Evolutionary conservation across 2,113 vertebrate genomes (phyloP).

Genomic region (Mandrillus leucophaeus): DNA sequence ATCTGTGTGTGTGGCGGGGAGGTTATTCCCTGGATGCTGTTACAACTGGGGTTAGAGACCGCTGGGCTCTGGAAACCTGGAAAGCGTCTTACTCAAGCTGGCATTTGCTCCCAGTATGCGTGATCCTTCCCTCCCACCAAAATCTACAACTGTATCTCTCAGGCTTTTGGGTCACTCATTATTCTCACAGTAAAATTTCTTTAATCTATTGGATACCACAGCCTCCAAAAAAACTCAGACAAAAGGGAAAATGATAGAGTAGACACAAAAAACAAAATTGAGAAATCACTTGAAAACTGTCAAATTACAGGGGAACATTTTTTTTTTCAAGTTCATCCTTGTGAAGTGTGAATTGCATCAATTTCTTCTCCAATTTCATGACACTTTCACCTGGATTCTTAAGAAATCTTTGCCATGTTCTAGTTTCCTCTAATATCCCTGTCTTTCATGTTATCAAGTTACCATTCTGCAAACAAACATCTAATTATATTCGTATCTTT

Average conservation of each 20-base stretch:
- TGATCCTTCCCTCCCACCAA: background rate
- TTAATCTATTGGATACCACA: background rate
- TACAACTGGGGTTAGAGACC: background rate
- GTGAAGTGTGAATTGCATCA: background rate
- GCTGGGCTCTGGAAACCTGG: background rate
- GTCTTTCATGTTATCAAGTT: background rate
- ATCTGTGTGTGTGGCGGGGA: background rate
- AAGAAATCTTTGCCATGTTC: too few species aligned
- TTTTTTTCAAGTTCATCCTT: background rate
- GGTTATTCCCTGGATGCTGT: background rate
- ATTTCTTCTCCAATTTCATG: background rate
- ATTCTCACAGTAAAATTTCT: background rate
- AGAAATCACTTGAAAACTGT: background rate
- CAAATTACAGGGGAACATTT: background rate
- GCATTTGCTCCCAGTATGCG: fast-evolving
- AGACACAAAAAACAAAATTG: background rate
- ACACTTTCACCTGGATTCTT: background rate
- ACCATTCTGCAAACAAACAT: background rate
- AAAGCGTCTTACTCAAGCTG: background rate
- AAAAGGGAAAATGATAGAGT: background rate
- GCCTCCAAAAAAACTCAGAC: background rate
- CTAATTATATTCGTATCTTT: background rate
- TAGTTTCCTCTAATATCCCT: too few species aligned
- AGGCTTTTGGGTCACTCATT: background rate
- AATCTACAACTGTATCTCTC: background rate